These are phyloP conservation scores for Poeciliopsis turrubarensis DNA, from an alignment of 2,113 vertebrate species.

Conservation along the genomic window DNA sequence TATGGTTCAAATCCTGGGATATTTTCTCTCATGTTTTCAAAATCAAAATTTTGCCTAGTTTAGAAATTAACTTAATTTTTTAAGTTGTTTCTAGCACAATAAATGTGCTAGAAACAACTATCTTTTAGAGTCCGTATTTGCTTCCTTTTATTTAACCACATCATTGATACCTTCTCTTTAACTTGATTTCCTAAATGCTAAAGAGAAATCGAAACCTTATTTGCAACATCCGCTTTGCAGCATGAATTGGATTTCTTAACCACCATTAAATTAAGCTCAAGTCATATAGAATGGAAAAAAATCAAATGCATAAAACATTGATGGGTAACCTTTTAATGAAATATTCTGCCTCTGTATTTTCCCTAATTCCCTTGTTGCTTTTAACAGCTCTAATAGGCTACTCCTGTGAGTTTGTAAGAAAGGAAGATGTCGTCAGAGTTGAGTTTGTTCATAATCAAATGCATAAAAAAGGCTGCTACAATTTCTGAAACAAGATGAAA, in stretches of 20 bases:
- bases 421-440: neutral
- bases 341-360: neutral
- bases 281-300: neutral
- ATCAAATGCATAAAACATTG: neutral
- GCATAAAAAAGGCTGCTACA: neutral
- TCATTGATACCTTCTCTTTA: conserved; percentile 4
- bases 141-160: neutral
- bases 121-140: neutral
- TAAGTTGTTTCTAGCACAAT: no score
- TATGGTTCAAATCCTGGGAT: neutral
- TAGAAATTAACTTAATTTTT: conserved; percentile 1
- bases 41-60: conserved; percentile 1
- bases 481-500: neutral
- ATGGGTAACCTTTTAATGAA: neutral
- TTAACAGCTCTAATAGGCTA: neutral
- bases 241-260: conserved; percentile 5
- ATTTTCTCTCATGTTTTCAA: neutral
- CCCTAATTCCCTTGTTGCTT: neutral
- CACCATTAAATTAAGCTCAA: neutral
- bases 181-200: conserved; percentile 1
- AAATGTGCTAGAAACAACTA: neutral
- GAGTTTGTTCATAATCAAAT: neutral
- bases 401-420: neutral
- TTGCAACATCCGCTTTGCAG: neutral
- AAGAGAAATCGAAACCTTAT: neutral